Conservation (phyloP, 2,797 vertebrate species). For the Manis javanica region DNA sequence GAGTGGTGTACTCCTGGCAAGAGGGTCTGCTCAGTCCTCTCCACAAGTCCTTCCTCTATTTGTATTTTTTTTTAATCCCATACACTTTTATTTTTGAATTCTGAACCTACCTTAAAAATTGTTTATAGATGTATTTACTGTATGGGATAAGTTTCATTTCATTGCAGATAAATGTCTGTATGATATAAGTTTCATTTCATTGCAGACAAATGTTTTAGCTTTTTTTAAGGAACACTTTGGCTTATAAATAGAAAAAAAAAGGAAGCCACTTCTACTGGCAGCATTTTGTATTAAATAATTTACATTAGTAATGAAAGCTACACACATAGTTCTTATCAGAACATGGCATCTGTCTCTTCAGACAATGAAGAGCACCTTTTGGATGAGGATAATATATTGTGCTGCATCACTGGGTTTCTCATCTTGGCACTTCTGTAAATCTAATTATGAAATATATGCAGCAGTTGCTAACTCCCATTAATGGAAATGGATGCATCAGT, state of each 20-base stretch:
- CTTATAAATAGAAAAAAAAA: neutral
- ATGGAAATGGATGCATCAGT: slow-evolving; percentile 50
- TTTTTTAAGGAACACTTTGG: neutral
- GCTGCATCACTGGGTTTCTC: slow-evolving; percentile 48
- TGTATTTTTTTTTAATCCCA: neutral
- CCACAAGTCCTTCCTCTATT: neutral
- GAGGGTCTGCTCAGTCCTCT: neutral
- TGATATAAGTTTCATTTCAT: too few species aligned
- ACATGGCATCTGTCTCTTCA: slow-evolving; percentile 40
- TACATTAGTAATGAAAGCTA: slow-evolving; percentile 15
- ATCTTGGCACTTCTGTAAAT: slow-evolving; percentile 66
- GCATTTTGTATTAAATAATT: slow-evolving; percentile 1
- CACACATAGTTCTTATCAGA: slow-evolving; percentile 26
- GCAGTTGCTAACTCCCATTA: slow-evolving; percentile 58
- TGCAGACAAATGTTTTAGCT: neutral
- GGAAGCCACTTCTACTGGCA: neutral
- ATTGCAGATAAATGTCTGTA: neutral
- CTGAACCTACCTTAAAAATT: slow-evolving; percentile 23
- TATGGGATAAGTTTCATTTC: too few species aligned
- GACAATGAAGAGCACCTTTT: slow-evolving; percentile 58
- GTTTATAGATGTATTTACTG: neutral
- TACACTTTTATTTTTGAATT: neutral
- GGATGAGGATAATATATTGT: slow-evolving; percentile 26
- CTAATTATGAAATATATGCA: slow-evolving; percentile 60
- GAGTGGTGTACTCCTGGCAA: neutral